phyloP scores from a whole-genome alignment of 2,888 invertebrate species.

The Meandrusa payeni region DNA sequence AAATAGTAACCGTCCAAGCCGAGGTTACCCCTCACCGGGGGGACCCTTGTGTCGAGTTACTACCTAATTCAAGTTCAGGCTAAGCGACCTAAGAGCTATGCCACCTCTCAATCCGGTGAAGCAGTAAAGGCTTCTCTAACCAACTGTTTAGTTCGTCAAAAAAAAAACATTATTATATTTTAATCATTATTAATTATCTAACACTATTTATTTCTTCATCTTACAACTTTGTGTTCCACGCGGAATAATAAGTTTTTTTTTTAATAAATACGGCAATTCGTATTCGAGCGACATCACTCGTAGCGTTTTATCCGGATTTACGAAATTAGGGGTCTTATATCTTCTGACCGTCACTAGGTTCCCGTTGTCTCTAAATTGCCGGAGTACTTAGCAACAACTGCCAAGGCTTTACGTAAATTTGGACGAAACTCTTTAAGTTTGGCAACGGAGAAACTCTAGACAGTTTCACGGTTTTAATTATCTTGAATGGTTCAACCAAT shows the following conservation, averaged over 20 bases:
- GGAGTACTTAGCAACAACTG: conserved; percentile 27
- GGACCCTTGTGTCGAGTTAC: too few species aligned
- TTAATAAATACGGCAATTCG: conserved; percentile 8
- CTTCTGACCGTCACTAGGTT: conserved; percentile 20
- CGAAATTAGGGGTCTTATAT: conserved; percentile 23
- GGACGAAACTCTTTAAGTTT: conserved; percentile 21
- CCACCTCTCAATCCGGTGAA: too few species aligned
- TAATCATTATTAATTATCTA: too few species aligned
- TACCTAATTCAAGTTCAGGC: too few species aligned
- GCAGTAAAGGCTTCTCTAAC: too few species aligned
- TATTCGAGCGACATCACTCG: conserved; percentile 12
- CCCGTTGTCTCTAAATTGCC: conserved; percentile 21
- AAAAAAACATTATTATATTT: too few species aligned
- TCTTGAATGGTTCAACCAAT: conserved; percentile 27
- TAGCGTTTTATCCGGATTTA: conserved; percentile 16
- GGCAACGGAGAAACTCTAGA: conserved; percentile 28
- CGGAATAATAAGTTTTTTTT: too few species aligned
- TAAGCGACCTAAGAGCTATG: too few species aligned
- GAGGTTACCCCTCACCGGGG: too few species aligned
- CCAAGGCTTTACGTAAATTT: conserved; percentile 24
- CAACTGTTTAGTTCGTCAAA: too few species aligned
- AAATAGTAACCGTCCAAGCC: too few species aligned
- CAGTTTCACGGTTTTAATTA: conserved; percentile 32
- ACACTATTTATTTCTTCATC: conserved; percentile 10
- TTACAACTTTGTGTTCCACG: too few species aligned